Evolutionary conservation across 1,140 invertebrate species (phyloP), one percentile per base, ranked within the genome.

Genomic region (Drosophila sechellia): DNA sequence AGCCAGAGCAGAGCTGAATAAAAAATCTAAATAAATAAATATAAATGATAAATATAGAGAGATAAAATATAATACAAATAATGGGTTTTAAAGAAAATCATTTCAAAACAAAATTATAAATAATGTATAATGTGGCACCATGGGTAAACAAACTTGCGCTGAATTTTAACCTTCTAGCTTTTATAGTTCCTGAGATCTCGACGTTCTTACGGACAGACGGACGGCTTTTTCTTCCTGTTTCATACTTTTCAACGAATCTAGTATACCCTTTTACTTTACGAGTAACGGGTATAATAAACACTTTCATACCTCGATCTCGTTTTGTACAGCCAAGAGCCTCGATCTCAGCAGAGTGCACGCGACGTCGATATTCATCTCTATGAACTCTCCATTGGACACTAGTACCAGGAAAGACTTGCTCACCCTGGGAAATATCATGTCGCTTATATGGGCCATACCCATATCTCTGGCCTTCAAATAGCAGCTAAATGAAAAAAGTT

Each of bases 1-100:
- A 58, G 13, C 56, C 56, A 58, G 8, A 37, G 1, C 0, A 58
- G 56, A 35, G 56, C 56, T 22, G 56, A 31, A 12, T 58, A 48
- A 17, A 35, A 58, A 1, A 52, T 11, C 49, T 52, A n/a, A 0
- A 50, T 11, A 0, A 3, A 15, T 39, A 39, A 22, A 22, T 22
- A 22, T 2, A 22, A 22, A 22, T 22, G 0, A 50, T 5, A 0
- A 3, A 15, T 39, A 39, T 31, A 39, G 11, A 13, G 2, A 39
- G 13, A 39, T 39, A 39, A 39, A 39, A 39, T 15, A 15, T 8
- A 42, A 2, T 42, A 42, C 5, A 42, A 3, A 42, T 3, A 39
- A 39, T n/a, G 12, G 5, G 5, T 6, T 6, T 31, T 31, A 6
- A 31, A 8, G 6, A 31, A 27, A 17, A 17, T 17, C 17, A 17